Percentiles rank a stretch among this genome's conserved stretches.
phyloP scores from a whole-genome alignment of 2,888 invertebrate species.

The Synanthedon vespiformis region DNA sequence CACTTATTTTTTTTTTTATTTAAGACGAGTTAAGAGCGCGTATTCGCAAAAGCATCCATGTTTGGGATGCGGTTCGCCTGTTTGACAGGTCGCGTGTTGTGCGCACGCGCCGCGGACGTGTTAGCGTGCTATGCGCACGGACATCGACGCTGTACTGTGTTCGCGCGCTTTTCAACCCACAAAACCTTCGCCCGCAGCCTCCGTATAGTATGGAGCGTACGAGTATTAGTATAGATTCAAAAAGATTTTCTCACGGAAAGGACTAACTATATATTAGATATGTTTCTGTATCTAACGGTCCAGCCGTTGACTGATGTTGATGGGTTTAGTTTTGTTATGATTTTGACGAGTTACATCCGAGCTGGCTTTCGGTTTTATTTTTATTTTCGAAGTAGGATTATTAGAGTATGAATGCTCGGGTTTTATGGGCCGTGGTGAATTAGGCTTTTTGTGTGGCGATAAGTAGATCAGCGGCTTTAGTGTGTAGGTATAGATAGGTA shows the following conservation, averaged over 20 bases:
- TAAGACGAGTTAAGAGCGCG: no score
- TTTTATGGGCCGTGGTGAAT: conserved; percentile 49
- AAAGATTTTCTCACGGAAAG: conserved; percentile 60
- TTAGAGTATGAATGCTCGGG: conserved; percentile 42
- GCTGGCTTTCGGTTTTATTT: conserved; percentile 29
- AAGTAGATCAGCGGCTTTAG: background rate
- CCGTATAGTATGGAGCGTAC: conserved; percentile 35
- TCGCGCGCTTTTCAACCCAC: conserved; percentile 66
- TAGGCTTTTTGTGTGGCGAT: conserved; percentile 36
- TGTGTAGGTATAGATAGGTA: background rate
- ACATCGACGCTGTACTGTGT: conserved; percentile 65
- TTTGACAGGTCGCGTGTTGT: conserved; percentile 39
- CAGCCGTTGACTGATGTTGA: conserved; percentile 49
- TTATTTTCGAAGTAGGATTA: conserved; percentile 42
- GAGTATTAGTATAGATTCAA: conserved; percentile 40
- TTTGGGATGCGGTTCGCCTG: conserved; percentile 15
- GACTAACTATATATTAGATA: conserved; percentile 15
- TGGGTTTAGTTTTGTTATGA: conserved; percentile 49
- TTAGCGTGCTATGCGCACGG: conserved; percentile 64
- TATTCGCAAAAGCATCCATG: no score
- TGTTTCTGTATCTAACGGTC: conserved; percentile 16
- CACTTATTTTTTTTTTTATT: no score
- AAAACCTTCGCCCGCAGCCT: conserved; percentile 58
- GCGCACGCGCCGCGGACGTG: conserved; percentile 46
- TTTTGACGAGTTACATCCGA: conserved; percentile 31